Percentiles rank a stretch among this genome's conserved stretches.
phyloP scores from a whole-genome alignment of 2,797 vertebrate species.

The Gallinago stenura region DNA sequence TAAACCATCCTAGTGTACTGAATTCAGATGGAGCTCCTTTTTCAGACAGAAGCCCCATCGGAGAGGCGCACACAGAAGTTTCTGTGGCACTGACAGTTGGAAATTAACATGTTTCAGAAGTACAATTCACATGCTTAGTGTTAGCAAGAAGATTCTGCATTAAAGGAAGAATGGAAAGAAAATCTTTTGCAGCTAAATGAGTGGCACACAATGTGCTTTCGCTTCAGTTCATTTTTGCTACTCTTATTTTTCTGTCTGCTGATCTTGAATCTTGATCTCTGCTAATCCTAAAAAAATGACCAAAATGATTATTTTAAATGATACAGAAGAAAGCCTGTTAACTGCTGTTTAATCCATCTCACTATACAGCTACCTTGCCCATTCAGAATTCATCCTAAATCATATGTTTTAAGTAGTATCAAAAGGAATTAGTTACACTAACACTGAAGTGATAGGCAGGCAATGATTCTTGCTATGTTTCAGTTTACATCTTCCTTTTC shows the following conservation, averaged over 20 bases:
- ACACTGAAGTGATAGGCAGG: constrained; percentile 4
- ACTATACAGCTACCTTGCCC: background rate
- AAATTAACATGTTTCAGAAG: constrained; percentile 68
- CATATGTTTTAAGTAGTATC: constrained; percentile 36
- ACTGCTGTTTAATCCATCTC: constrained; percentile 26
- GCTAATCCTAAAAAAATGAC: constrained; percentile 7
- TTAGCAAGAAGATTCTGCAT: background rate
- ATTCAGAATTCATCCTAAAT: constrained; percentile 60
- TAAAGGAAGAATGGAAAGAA: background rate
- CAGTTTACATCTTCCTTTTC: background rate
- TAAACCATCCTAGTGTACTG: constrained; percentile 15
- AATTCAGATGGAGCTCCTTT: constrained; percentile 63
- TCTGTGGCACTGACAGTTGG: constrained; percentile 40
- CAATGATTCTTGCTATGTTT: background rate
- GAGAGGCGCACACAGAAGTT: background rate
- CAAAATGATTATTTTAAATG: constrained; percentile 31
- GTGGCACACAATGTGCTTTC: background rate
- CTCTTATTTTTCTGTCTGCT: constrained; percentile 24
- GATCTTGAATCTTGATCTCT: constrained; percentile 12
- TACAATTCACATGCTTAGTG: constrained; percentile 5
- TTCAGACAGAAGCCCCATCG: constrained; percentile 22
- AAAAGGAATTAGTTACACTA: constrained; percentile 46
- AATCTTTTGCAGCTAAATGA: constrained; percentile 9
- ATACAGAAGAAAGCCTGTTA: background rate
- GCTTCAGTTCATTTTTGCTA: background rate